Evolutionary conservation across 2,113 vertebrate species (phyloP).

Genomic region (Melanostigma gelatinosum): DNA sequence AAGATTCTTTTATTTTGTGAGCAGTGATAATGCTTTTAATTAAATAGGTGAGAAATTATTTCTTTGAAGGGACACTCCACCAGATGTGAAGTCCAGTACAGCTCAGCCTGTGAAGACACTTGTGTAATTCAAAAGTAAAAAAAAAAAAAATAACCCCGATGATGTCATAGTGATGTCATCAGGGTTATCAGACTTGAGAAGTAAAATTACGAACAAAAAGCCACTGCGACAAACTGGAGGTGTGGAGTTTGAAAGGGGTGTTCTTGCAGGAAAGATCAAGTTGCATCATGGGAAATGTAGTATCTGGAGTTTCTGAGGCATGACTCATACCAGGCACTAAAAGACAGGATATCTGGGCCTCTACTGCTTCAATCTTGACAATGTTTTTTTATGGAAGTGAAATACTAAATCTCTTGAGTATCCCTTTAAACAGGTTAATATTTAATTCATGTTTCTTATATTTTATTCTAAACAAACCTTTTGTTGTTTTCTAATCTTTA

Average conservation of each 20-base stretch:
- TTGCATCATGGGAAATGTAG: constrained; percentile 24
- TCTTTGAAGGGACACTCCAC: not conserved
- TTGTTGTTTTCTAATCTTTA: not conserved
- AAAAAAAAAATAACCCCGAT: not conserved
- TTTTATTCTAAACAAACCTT: constrained; percentile 1
- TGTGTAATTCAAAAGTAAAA: not conserved
- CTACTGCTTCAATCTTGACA: not conserved
- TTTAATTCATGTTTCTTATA: not conserved
- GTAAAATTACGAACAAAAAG: not conserved
- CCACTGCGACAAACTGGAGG: not conserved
- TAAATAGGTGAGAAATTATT: not conserved
- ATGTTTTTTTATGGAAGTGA: constrained; percentile 15
- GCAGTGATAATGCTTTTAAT: not conserved
- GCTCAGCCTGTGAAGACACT: not conserved
- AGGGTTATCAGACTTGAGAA: not conserved
- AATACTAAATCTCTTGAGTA: not conserved
- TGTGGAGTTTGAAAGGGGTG: not conserved
- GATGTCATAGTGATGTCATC: constrained; percentile 1
- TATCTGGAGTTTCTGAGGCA: not conserved
- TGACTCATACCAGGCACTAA: not conserved
- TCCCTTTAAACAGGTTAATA: not conserved
- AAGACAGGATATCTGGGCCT: not conserved
- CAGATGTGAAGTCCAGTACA: not conserved
- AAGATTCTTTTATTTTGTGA: not conserved
- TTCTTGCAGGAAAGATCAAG: not conserved